Base-by-base conservation (phyloP, 1,140 invertebrate species). In the Artemia franciscana region DNA sequence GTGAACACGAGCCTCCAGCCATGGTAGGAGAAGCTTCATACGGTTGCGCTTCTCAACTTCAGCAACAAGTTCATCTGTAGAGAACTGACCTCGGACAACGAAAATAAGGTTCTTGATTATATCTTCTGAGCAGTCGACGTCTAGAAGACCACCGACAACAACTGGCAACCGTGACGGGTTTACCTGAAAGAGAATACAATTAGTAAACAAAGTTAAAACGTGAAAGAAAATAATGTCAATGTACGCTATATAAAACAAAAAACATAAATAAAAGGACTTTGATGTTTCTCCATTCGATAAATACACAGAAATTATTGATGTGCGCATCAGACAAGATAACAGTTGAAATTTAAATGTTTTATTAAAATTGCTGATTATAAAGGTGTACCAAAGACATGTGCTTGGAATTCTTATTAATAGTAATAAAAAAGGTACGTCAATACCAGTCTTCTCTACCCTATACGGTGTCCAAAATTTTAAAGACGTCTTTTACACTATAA, bases 101-200 rank as follows among this genome's bases (percentile, higher is more conserved):
- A 96, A 78, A 68, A 99, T 99, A 39, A 99, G 76, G 72, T 97
- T 95, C 75, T 99, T 99, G 67, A 99, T 99, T 27, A 97, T 93
- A 72, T 99, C 96, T 73, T 99, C 96, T 0, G 89, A 85, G 73
- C 94, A 98, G 72, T 99, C 96, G 9, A 99, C 95, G 73, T 99
- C 95, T 2, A 99, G 73, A 0, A 99, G 75, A 59, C 94, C 95
- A 30, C 96, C 95, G 21, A 99, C 85, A 0, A 99, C 95, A 1
- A 98, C 94, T 0, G 96, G 95, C 65, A 99, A 76, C 67, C 95
- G 82, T 5, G 91, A 93, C 15, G 95, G 93, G 75, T 99, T 99
- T 4, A 98, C 91, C 85, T 87, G 67, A 51, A 67, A 61, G 67
- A 68, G n/a, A n/a, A n/a, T n/a, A n/a, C n/a, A 70, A 64, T 18